Evolutionary conservation across 2,888 invertebrate species (phyloP), one percentile per base, ranked within the genome.

Genomic region (Drepanosiphum platanoidis): DNA sequence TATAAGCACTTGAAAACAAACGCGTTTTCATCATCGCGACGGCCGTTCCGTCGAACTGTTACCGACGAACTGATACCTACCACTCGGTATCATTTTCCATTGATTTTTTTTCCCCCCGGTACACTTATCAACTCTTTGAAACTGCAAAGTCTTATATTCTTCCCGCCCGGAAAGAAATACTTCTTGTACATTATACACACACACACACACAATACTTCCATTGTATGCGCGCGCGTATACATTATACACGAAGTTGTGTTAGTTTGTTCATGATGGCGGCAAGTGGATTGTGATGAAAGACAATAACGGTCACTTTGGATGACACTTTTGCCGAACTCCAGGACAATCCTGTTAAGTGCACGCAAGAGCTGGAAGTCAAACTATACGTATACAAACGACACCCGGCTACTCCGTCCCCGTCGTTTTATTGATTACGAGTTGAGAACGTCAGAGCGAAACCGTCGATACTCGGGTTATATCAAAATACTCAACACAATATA

Each of bases 231-330:
- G n/a, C n/a, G n/a, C n/a, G n/a, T n/a, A n/a, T n/a, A n/a, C n/a
- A n/a, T n/a, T n/a, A 36, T 22, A 70, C n/a, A 1, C 30, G 32
- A 72, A 22, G 32, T 52, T 32, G 22, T 32, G 22, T 46, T 22
- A 32, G 46, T 74, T 74, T 32, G 46, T 72, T 42, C 42, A 42
- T 42, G 64, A 30, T 27, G 64, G 22, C 32, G 74, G 22, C 5
- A 18, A 39, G 46, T 22, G 74, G 32, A 46, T 46, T 74, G 46
- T 74, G 32, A 30, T 9, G 72, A 22, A 52, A 74, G 72, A 39
- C 72, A 74, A 71, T 71, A 42, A 74, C 30, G 46, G 46, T 74
- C 42, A 74, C 42, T 74, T 46, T 22, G 22, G 22, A n/a, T 32
- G 74, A 32, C 74, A 72, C 72, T 72, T 64, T 30, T 18, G 18